Percentiles rank a stretch among this genome's conserved stretches.
Conservation (phyloP, 2,888 invertebrate species). For the Margaritifera margaritifera region DNA sequence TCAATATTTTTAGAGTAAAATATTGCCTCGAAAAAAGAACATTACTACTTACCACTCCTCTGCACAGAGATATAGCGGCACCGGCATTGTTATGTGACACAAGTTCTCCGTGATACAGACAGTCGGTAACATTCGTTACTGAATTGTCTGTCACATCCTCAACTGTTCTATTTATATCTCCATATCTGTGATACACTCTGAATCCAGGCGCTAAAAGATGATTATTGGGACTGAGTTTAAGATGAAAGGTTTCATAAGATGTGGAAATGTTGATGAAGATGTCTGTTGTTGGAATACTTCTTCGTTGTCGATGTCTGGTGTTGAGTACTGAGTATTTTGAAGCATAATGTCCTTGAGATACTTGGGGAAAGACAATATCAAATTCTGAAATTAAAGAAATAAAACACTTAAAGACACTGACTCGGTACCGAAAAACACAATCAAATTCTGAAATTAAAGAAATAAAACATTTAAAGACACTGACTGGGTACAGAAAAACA, state of each 20-base stretch:
- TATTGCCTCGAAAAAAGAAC: too few species aligned
- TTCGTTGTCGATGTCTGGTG: conserved; percentile 11
- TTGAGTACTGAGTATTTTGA: conserved; percentile 16
- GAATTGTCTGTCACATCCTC: conserved; percentile 26
- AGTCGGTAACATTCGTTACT: conserved; percentile 18
- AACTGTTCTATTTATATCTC: conserved; percentile 17
- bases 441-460: conserved; percentile 36
- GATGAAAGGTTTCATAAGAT: conserved; percentile 38
- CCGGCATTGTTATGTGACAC: conserved; percentile 26
- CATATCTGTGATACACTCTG: conserved; percentile 44
- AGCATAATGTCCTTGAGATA: conserved; percentile 23
- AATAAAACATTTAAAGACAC: not conserved
- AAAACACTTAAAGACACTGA: not conserved
- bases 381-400: conserved; percentile 35
- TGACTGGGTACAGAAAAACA: too few species aligned
- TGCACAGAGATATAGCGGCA: conserved; percentile 46
- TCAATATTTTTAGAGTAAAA: too few species aligned
- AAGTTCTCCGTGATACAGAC: conserved; percentile 34
- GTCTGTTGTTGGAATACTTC: conserved; percentile 18
- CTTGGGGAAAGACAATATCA: conserved; percentile 31
- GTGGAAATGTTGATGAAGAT: conserved; percentile 43
- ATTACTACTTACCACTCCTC: conserved; percentile 44
- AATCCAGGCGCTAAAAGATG: conserved; percentile 41
- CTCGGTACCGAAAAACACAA: too few species aligned
- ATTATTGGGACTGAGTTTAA: conserved; percentile 36